Base-by-base conservation (phyloP, 2,797 vertebrate species). In the Scomberomorus guttatus region DNA sequence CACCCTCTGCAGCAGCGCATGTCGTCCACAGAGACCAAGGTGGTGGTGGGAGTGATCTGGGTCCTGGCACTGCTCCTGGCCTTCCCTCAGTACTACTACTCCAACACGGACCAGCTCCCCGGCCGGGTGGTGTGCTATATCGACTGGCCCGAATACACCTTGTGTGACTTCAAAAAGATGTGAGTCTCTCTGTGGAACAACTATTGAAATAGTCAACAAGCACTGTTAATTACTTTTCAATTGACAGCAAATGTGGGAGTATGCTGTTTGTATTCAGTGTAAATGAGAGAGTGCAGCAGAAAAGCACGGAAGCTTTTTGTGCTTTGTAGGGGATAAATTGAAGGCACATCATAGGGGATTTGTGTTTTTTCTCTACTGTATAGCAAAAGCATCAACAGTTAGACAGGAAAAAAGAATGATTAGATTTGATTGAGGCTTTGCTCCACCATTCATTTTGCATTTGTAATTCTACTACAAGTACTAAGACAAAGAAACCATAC, bases 1-100 rank as follows among this genome's bases (percentile, higher is more conserved):
- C 97, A 98, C 79, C 98, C 98, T 0, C 95, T 99, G 80, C 95
- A 97, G 90, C 98, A 98, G 72, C 96, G 98, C 39, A 96, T 99
- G 87, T 98, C 98, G 0, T 97, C 98, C 76, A 95, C 95, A 0
- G 96, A 97, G 94, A 99, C 98, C 82, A 98, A 97, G 82, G 95
- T 97, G 62, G 95, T 98, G 75, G 96, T 99, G 12, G 95, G 79
- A 0, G 82, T 97, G 76, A 99, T 99, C 94, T 99, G 98, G 98
- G 77, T 95, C 6, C 93, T 99, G 89, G 98, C 98, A 1, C 93
- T 98, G 62, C 95, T 98, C 15, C 94, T 99, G 81, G 97, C 98
- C 0, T 98, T 98, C 24, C 98, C 98, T 0, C 97, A 98, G 90
- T 98, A 97, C 50, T 98, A 96, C 90, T 99, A 98, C 86, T 97